Percentiles rank a stretch among this genome's conserved stretches.
Conservation (phyloP, 1,140 invertebrate species). For the Neoseiulus cucumeris region DNA sequence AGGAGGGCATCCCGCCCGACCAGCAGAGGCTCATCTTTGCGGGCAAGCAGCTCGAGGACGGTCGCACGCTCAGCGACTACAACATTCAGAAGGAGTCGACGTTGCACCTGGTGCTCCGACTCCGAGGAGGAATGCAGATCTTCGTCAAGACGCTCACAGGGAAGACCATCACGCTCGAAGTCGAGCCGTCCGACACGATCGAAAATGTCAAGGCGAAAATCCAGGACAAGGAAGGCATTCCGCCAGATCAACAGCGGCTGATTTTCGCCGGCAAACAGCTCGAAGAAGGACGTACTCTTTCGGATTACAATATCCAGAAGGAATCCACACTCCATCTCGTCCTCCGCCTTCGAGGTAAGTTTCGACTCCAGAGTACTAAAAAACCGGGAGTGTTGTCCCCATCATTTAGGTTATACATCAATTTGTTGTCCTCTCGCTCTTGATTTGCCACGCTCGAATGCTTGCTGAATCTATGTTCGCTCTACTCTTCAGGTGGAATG, state of each 20-base stretch:
- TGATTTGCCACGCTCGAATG: too few relatives aligned
- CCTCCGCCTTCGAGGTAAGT: conserved; percentile 28
- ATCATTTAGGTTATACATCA: too few relatives aligned
- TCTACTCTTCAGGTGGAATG: too few relatives aligned
- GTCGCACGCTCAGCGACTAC: conserved; percentile 35
- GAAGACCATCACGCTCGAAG: conserved; percentile 46
- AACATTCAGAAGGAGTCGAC: conserved; percentile 48
- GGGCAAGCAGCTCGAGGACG: conserved; percentile 33
- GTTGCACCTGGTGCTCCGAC: conserved; percentile 28
- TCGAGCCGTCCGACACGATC: conserved; percentile 53
- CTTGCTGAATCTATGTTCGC: background rate
- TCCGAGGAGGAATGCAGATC: conserved; percentile 32
- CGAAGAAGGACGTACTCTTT: conserved; percentile 35
- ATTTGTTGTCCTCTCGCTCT: too few relatives aligned
- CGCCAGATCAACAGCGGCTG: conserved; percentile 34
- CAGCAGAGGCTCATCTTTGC: conserved; percentile 35
- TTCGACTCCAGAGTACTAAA: too few relatives aligned
- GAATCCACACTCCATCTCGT: conserved; percentile 34
- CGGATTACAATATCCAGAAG: conserved; percentile 49
- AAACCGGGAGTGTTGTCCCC: too few relatives aligned
- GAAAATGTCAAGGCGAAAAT: conserved; percentile 89
- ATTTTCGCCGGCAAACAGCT: conserved; percentile 37
- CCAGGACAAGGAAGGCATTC: conserved; percentile 42
- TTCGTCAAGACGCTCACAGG: conserved; percentile 36
- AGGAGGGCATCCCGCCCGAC: conserved; percentile 33